Evolutionary conservation across 2,888 invertebrate genomes (phyloP), one percentile per base, ranked within the genome.

Genomic region (Temnothorax ravouxi): DNA sequence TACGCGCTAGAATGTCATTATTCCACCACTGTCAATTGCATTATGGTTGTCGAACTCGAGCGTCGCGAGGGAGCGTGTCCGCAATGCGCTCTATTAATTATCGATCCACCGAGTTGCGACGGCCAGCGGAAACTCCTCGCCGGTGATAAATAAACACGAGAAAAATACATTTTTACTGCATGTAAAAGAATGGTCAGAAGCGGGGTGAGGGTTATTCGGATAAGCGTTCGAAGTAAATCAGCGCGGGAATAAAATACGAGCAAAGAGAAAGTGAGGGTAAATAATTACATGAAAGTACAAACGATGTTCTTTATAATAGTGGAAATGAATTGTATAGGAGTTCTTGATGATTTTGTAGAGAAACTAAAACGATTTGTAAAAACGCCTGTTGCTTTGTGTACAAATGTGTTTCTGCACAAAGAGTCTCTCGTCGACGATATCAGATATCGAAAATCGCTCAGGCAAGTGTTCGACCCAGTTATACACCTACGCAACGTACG

Each of bases 371-470:
- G 62, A 67, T 75, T 61, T 47, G 62, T 21, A 34, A 29, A 67
- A 67, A 67, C 59, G 86, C 85, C 81, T 86, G 85, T 85, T 86
- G 86, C 85, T 85, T 71, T 81, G 29, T 54, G 64, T 52, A 64
- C 21, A 56, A 62, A 72, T 44, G 38, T 61, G 44, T 71, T 69
- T 50, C 75, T 56, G 21, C 52, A 38, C 52, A 62, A 61, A 75
- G 47, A 75, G 77, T 64, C 29, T 52, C 41, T 52, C 41, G 61
- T 59, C 18, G 66, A 52, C 52, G 85, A 82, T 79, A 85, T 86
- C 86, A 74, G 83, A 86, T 85, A 86, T 85, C 86, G 83, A 86
- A 83, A 85, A 83, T 85, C 85, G 83, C 74, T 85, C 83, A 77
- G 74, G 59, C 50, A 25, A 62, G 56, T 34, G 50, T 62, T 75